These are phyloP conservation scores for Babylonia areolata DNA, from an alignment of 1,140 invertebrate genomes.

Conservation along the genomic window DNA sequence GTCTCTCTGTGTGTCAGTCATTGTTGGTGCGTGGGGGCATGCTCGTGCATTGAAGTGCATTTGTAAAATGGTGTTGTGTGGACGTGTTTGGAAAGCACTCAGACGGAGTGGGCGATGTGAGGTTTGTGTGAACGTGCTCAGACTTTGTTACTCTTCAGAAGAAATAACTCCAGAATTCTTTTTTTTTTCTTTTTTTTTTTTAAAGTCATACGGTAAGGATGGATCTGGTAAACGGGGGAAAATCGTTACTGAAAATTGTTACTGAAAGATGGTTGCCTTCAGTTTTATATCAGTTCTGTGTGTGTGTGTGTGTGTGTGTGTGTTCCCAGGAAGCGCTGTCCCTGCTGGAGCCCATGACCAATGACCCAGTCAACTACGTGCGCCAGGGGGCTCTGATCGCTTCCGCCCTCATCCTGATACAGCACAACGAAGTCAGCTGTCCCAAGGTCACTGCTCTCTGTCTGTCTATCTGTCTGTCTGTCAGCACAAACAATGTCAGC, in stretches of 20 bases:
- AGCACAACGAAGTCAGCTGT: conserved; percentile 97
- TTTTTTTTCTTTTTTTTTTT: too few relatives aligned
- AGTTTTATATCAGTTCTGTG: too few relatives aligned
- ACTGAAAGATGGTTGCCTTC: too few relatives aligned
- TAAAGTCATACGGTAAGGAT: too few relatives aligned
- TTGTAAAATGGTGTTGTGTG: too few relatives aligned
- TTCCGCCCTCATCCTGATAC: conserved; percentile 97
- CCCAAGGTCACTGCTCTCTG: conserved; percentile 82
- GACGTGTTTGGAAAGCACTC: too few relatives aligned
- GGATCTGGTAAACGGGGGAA: too few relatives aligned
- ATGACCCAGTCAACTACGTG: conserved; percentile 99
- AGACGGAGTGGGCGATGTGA: too few relatives aligned
- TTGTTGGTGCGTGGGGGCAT: conserved; percentile 10
- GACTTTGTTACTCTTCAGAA: too few relatives aligned
- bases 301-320: conserved; percentile 27
- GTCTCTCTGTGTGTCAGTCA: conserved; percentile 30
- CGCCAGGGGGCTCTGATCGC: conserved; percentile 97
- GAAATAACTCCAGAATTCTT: too few relatives aligned
- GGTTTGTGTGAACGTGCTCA: too few relatives aligned
- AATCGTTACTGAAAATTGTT: too few relatives aligned
- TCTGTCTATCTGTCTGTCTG: conserved; percentile 11
- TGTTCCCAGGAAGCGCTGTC: conserved; percentile 88
- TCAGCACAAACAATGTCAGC: background rate
- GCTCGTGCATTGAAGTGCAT: background rate
- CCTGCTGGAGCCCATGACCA: conserved; percentile 98